These are phyloP conservation scores for Aphelocoma californica DNA, from an alignment of 2,797 vertebrate genomes.

Conservation along the genomic window DNA sequence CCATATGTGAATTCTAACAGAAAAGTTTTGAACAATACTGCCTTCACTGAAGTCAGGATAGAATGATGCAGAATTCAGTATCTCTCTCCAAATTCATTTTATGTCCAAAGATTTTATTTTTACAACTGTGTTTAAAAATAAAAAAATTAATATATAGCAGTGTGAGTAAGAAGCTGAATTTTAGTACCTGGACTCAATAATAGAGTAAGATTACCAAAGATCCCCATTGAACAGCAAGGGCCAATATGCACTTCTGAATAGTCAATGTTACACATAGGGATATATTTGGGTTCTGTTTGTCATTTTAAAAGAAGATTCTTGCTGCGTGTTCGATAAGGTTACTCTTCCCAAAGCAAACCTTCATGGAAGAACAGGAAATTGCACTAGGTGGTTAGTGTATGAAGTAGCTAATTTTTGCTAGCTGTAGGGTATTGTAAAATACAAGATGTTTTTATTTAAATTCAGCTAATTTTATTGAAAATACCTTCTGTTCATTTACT, in stretches of 20 bases:
- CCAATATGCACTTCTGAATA: not conserved
- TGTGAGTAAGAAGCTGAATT: not conserved
- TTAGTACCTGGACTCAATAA: not conserved
- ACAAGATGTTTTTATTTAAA: slow-evolving; percentile 18
- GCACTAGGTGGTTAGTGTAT: not conserved
- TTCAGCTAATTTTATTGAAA: slow-evolving; percentile 24
- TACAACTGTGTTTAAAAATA: not conserved
- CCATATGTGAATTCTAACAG: not conserved
- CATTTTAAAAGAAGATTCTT: not conserved
- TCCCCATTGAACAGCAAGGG: not conserved
- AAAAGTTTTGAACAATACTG: not conserved
- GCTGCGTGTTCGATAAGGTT: not conserved
- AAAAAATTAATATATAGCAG: not conserved
- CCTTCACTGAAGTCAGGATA: not conserved
- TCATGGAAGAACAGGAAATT: not conserved
- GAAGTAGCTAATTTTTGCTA: not conserved
- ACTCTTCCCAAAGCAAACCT: not conserved
- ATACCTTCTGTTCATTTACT: slow-evolving; percentile 18
- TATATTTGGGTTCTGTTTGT: not conserved
- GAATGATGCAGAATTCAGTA: not conserved
- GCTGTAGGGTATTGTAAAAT: slow-evolving; percentile 8
- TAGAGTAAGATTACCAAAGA: not conserved
- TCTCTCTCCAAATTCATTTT: not conserved
- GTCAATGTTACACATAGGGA: not conserved
- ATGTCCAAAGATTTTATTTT: not conserved